phyloP scores from a whole-genome alignment of 2,797 vertebrate genomes.

The Xiphophorus birchmanni region DNA sequence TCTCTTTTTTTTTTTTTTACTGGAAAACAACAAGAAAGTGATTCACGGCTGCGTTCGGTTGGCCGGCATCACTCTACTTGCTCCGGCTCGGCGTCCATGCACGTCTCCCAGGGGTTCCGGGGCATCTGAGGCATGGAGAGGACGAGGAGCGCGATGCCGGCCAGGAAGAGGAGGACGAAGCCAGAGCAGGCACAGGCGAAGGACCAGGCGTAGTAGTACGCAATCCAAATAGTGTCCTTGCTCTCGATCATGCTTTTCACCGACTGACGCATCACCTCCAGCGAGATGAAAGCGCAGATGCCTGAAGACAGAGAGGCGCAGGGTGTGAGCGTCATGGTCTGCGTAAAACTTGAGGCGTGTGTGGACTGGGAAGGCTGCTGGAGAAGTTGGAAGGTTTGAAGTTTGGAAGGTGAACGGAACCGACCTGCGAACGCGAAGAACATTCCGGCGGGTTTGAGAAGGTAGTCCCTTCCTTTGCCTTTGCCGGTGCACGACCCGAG shows the following conservation, averaged over 20 bases:
- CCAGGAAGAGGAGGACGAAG: constrained; percentile 90
- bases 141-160: constrained; percentile 87
- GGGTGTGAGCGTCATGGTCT: neutral
- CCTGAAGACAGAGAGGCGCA: constrained; percentile 73
- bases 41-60: constrained; percentile 8
- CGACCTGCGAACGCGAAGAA: constrained; percentile 94
- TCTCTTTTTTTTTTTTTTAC: constrained; percentile 6
- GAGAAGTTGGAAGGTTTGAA: too few relatives aligned
- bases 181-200: constrained; percentile 90
- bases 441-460: constrained; percentile 94
- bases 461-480: constrained; percentile 87
- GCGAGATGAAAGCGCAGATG: constrained; percentile 91
- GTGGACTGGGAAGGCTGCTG: neutral
- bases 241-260: constrained; percentile 97
- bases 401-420: constrained; percentile 2
- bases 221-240: constrained; percentile 90
- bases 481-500: constrained; percentile 84
- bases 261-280: constrained; percentile 96
- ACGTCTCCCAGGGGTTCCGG: constrained; percentile 96
- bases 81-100: constrained; percentile 95
- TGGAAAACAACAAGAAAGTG: constrained; percentile 15
- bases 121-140: constrained; percentile 97
- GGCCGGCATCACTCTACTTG: constrained; percentile 69
- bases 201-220: constrained; percentile 93
- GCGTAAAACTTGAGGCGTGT: neutral